Conservation (phyloP, 2,888 invertebrate species). For the Himalopsyche japonica region DNA sequence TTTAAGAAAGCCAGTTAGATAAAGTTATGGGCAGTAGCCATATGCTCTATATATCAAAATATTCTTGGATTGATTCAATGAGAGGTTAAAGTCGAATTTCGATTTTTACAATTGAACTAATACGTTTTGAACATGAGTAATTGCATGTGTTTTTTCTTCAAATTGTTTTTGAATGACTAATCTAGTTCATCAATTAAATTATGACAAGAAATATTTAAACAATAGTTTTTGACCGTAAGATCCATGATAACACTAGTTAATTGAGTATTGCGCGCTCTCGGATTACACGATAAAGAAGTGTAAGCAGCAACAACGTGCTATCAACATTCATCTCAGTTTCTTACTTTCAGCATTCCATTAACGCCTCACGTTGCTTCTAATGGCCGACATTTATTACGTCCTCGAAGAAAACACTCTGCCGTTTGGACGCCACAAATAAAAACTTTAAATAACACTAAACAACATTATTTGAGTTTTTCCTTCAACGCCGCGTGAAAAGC, state of each 20-base stretch:
- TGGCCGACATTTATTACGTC: background rate
- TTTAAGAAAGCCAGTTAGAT: too few species aligned
- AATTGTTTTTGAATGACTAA: too few species aligned
- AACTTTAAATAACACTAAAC: slow-evolving; percentile 26
- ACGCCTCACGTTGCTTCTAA: background rate
- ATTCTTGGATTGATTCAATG: too few species aligned
- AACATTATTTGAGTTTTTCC: slow-evolving; percentile 20
- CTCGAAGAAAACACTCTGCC: background rate
- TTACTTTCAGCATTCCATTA: background rate
- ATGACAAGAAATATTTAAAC: too few species aligned
- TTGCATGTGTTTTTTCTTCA: too few species aligned
- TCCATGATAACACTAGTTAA: background rate
- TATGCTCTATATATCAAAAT: too few species aligned
- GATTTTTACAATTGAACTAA: too few species aligned
- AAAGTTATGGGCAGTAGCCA: too few species aligned
- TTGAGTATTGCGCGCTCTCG: background rate
- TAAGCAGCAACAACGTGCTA: background rate
- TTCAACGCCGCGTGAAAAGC: background rate
- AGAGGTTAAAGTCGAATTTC: too few species aligned
- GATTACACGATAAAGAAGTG: background rate
- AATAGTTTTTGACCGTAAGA: too few species aligned
- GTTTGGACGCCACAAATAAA: background rate
- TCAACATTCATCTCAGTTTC: background rate
- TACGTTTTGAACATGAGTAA: too few species aligned
- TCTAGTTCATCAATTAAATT: too few species aligned